These are phyloP conservation scores for Macrobrachium nipponense DNA, from an alignment of 1,140 invertebrate genomes.

Conservation along the genomic window DNA sequence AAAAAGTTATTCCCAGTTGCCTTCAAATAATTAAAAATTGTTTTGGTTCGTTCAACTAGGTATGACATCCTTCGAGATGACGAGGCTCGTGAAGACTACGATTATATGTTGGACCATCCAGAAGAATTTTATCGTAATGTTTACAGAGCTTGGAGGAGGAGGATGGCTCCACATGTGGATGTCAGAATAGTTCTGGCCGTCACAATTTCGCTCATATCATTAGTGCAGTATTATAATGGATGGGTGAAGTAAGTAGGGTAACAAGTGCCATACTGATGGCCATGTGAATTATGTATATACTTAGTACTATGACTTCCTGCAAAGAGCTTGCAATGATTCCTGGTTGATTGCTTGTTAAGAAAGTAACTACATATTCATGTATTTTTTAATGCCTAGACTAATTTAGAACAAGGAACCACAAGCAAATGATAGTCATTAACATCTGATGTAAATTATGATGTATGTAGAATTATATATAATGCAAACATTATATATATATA, in stretches of 20 bases:
- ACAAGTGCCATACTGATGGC: neutral
- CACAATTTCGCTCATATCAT: slow-evolving; percentile 85
- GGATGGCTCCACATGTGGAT: slow-evolving; percentile 90
- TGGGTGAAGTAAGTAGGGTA: slow-evolving; percentile 74
- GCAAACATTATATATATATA: too few species aligned
- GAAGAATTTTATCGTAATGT: slow-evolving; percentile 90
- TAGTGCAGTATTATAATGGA: slow-evolving; percentile 84
- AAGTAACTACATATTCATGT: neutral
- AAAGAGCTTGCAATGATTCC: too few species aligned
- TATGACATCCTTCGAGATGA: slow-evolving; percentile 92
- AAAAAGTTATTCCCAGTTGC: neutral
- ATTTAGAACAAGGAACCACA: neutral
- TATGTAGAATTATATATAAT: too few species aligned
- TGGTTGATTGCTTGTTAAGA: neutral
- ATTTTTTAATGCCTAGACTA: neutral
- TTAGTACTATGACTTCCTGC: too few species aligned
- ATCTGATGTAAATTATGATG: too few species aligned
- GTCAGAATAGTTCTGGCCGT: slow-evolving; percentile 86
- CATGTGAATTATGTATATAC: neutral
- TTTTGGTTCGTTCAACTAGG: slow-evolving; percentile 57
- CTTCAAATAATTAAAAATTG: neutral
- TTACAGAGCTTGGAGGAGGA: slow-evolving; percentile 87
- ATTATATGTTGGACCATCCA: slow-evolving; percentile 95
- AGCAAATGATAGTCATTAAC: too few species aligned
- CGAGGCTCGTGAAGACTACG: slow-evolving; percentile 87